A percentile compares a stretch with the other conserved stretches of the same genome.
phyloP scores from a whole-genome alignment of 2,797 vertebrate species.

The Poeciliopsis turneri region DNA sequence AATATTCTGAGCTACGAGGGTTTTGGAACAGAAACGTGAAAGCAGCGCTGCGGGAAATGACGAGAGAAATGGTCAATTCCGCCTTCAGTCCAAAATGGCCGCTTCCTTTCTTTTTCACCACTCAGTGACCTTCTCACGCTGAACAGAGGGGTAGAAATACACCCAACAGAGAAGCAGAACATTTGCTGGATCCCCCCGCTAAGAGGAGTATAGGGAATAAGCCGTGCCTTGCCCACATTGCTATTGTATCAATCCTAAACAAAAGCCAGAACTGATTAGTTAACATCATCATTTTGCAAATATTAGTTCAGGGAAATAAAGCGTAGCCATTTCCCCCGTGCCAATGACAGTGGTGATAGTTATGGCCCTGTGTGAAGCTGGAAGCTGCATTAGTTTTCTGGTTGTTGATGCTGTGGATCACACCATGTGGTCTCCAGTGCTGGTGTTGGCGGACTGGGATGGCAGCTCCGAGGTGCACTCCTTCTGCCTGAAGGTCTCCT shows the following conservation, averaged over 20 bases:
- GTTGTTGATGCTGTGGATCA: slow-evolving; percentile 62
- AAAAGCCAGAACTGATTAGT: slow-evolving; percentile 43
- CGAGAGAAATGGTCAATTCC: slow-evolving; percentile 31
- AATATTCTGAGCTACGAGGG: slow-evolving; percentile 38
- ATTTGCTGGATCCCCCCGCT: slow-evolving; percentile 41
- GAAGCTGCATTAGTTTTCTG: slow-evolving; percentile 41
- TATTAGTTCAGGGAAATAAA: slow-evolving; percentile 47
- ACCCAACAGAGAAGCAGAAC: slow-evolving; percentile 23
- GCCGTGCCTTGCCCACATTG: slow-evolving; percentile 25
- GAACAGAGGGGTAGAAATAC: slow-evolving; percentile 6
- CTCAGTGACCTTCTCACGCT: slow-evolving; percentile 5
- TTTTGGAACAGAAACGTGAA: slow-evolving; percentile 18
- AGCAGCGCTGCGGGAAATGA: slow-evolving; percentile 24
- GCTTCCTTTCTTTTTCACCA: slow-evolving; percentile 29
- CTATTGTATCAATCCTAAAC: slow-evolving; percentile 35
- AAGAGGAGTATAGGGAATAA: slow-evolving; percentile 37
- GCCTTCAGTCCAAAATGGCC: slow-evolving; percentile 51
- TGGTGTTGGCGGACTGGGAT: slow-evolving; percentile 61
- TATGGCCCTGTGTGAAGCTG: slow-evolving; percentile 33
- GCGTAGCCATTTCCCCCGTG: slow-evolving; percentile 45
- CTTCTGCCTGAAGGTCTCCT: slow-evolving; percentile 69
- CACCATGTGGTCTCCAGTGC: slow-evolving; percentile 78
- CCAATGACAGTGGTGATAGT: slow-evolving; percentile 43
- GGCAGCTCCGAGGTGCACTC: slow-evolving; percentile 63
- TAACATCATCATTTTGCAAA: slow-evolving; percentile 40